phyloP scores from a whole-genome alignment of 35 echinoderm and acorn worm genomes.

The Eucidaris tribuloides region DNA sequence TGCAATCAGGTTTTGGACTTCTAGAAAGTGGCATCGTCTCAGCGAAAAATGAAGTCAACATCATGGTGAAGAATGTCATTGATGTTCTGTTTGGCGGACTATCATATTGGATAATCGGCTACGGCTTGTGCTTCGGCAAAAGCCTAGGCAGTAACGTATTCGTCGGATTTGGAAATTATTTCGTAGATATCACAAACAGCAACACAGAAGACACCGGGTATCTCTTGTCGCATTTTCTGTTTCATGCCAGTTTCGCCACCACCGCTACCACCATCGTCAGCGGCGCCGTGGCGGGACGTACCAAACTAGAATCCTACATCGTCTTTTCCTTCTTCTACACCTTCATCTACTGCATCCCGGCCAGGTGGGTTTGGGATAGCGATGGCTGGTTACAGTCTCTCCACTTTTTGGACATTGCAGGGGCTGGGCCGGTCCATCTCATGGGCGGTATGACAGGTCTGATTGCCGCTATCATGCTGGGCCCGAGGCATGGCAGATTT shows the following conservation, averaged over 20 bases:
- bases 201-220: not conserved
- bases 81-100: conserved; percentile 79
- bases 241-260: conserved; percentile 64
- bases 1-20: conserved; percentile 88
- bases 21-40: conserved; percentile 78
- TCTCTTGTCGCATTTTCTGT: conserved; percentile 54
- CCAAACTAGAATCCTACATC: conserved; percentile 62
- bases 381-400: conserved; percentile 34
- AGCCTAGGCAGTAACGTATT: conserved; percentile 24
- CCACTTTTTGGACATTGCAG: conserved; percentile 42
- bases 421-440: conserved; percentile 56
- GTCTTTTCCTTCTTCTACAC: conserved; percentile 67
- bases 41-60: conserved; percentile 80
- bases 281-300: conserved; percentile 64
- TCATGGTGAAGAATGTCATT: conserved; percentile 83
- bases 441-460: conserved; percentile 60
- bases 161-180: conserved; percentile 48
- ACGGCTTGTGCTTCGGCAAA: conserved; percentile 53
- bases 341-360: conserved; percentile 51
- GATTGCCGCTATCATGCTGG: conserved; percentile 50
- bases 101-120: conserved; percentile 81
- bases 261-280: conserved; percentile 74
- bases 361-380: conserved; percentile 50
- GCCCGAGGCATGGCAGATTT: conserved; percentile 39
- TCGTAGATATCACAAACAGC: conserved; percentile 30